A percentile compares a stretch with the other conserved stretches of the same genome.
Evolutionary conservation across 2,113 vertebrate genomes (phyloP).

Genomic region (Nyctereutes procyonoides): DNA sequence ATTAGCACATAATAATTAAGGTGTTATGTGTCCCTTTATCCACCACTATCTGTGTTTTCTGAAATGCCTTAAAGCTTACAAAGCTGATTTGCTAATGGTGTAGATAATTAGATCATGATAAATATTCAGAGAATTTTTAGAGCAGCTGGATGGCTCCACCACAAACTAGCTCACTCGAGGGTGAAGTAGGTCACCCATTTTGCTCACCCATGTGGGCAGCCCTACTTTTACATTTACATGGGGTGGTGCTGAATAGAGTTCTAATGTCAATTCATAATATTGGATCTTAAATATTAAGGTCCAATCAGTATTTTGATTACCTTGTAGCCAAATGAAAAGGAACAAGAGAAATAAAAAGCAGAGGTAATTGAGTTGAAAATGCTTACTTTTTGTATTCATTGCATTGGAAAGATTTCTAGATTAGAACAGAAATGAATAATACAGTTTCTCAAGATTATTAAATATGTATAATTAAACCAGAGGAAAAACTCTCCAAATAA

Average conservation of each 20-base stretch:
- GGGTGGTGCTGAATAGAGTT: not conserved
- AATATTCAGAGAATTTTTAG: not conserved
- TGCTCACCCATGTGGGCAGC: not conserved
- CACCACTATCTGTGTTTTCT: not conserved
- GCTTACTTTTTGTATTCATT: not conserved
- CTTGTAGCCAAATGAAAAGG: not conserved
- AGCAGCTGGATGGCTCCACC: not conserved
- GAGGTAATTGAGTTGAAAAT: not conserved
- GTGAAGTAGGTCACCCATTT: not conserved
- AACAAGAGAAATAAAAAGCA: not conserved
- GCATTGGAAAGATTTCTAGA: not conserved
- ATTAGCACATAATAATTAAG: not conserved
- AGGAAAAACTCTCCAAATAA: not conserved
- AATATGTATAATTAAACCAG: not conserved
- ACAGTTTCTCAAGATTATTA: not conserved
- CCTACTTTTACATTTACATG: not conserved
- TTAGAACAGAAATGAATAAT: not conserved
- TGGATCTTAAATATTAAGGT: not conserved
- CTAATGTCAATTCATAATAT: not conserved
- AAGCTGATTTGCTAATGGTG: not conserved
- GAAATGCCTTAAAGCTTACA: not conserved
- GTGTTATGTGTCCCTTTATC: not conserved
- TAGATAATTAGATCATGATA: not conserved
- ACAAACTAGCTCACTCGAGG: not conserved
- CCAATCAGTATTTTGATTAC: not conserved